Conservation (phyloP, 2,113 vertebrate species). For the Brachyhypopomus gauderio region DNA sequence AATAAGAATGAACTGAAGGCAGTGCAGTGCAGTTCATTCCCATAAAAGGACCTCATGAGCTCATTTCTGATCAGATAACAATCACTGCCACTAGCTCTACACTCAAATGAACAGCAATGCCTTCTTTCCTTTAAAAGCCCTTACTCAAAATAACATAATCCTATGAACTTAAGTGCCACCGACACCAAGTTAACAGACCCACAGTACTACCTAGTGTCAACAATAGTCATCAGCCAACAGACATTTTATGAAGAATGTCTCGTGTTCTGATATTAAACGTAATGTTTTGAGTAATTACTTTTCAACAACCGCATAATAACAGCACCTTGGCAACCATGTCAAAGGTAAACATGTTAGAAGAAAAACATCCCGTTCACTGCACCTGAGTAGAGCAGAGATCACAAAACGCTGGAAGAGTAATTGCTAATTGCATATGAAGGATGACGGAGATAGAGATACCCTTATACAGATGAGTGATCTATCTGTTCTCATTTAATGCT, state of each 20-base stretch:
- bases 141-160: slow-evolving; percentile 21
- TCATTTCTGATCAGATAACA: slow-evolving; percentile 35
- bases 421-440: not conserved
- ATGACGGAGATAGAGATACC: not conserved
- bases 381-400: slow-evolving; percentile 6
- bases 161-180: not conserved
- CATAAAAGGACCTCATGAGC: slow-evolving; percentile 53
- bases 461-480: slow-evolving; percentile 12
- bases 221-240: slow-evolving; percentile 18
- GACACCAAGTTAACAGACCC: slow-evolving; percentile 38
- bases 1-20: slow-evolving; percentile 26
- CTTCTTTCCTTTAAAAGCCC: slow-evolving; percentile 17
- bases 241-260: not conserved
- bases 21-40: slow-evolving; percentile 31
- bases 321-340: not conserved
- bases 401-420: not conserved
- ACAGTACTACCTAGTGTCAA: slow-evolving; percentile 36
- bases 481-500: slow-evolving; percentile 13
- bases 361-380: not conserved
- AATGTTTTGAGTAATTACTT: slow-evolving; percentile 14
- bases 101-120: slow-evolving; percentile 33
- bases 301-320: not conserved
- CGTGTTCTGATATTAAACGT: not conserved
- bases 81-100: slow-evolving; percentile 14
- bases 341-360: not conserved